Evolutionary conservation across 1,140 invertebrate genomes (phyloP), one percentile per base, ranked within the genome.

Genomic region (Fopius arisanus): DNA sequence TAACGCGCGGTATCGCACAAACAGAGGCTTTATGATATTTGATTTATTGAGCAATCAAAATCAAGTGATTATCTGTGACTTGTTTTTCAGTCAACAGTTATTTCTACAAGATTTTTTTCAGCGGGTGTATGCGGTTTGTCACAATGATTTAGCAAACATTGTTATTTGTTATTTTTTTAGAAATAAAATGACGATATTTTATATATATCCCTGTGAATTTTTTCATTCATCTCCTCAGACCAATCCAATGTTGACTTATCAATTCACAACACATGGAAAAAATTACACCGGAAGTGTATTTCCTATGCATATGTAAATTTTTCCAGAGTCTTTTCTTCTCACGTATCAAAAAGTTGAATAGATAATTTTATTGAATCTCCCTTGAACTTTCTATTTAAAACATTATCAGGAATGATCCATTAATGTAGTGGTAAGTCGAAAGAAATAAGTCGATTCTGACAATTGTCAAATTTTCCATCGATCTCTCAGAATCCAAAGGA

Each of bases 111-210:
- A 14, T 37, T 67, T 33, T 48, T 48, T 43, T 40, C 19, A 43
- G 40, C 6, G 65, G 31, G 65, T 67, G 40, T 67, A 23, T 67
- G 54, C 5, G 23, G 33, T 70, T 51, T 70, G 40, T 51, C 40
- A 51, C 67, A 41, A 70, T 33, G 26, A 70, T 70, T 70, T 70
- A 70, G 67, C 41, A 31, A 51, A 28, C 40, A 54, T 70, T 70
- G 67, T 70, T 70, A 70, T 48, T 48, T 59, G 54, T 59, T 59
- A 59, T 59, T 59, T 59, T 48, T 59, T 59, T 59, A 59, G 54
- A 59, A 48, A 59, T 59, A 28, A 59, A 59, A 1, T 23, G 14
- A 59, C 23, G 54, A 59, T 59, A 59, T 59, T 59, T 59, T 59
- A 26, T 26, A 59, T 59, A 59, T 59, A 59, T 48, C 16, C 3